Base-by-base conservation (phyloP, 2,113 vertebrate genomes). In the Laticauda laticaudata region DNA sequence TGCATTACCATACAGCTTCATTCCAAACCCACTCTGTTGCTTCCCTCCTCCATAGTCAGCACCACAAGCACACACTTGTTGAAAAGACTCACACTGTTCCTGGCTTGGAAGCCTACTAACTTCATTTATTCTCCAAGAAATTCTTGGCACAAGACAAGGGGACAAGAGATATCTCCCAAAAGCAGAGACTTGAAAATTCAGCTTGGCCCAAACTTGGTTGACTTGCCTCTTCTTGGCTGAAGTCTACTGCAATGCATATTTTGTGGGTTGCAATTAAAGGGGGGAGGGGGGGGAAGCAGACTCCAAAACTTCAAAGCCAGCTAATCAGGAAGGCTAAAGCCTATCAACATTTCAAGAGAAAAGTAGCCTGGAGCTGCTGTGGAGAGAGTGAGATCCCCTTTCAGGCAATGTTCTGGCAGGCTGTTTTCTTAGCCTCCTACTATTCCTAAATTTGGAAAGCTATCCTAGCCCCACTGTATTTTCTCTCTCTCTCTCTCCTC, bases 71-170 rank as follows among this genome's bases (percentile, higher is more conserved):
- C 91, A 95, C 89, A 56, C 45, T 48, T 57, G 94, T 94, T 95
- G 86, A 90, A 34, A 92, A 91, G 56, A 75, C 94, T 95, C 96
- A 96, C 93, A 94, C 96, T 94, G 91, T 87, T 96, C 95, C 95
- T 95, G 94, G 87, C 96, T 95, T 92, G 95, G 89, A 95, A 93
- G 95, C 92, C 93, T 92, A 93, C 94, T 96, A 94, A 92, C 94
- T 95, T 96, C 95, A 96, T 97, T 97, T 96, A 95, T 92, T 94
- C 86, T 95, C 94, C 92, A 94, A 95, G 94, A 92, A 2, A 75
- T 90, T 96, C 93, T 93, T 94, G 61, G 85, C 92, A 29, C 0
- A 23, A 90, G 9, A 2, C 85, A 86, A 39, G 15, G 51, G 91
- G 85, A 39, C 11, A 54, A 54, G 0, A 88, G 54, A 92, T 90